Percentiles rank a stretch among this genome's conserved stretches.
Evolutionary conservation across 2,888 invertebrate species (phyloP).

Genomic region (Clunio marinus): DNA sequence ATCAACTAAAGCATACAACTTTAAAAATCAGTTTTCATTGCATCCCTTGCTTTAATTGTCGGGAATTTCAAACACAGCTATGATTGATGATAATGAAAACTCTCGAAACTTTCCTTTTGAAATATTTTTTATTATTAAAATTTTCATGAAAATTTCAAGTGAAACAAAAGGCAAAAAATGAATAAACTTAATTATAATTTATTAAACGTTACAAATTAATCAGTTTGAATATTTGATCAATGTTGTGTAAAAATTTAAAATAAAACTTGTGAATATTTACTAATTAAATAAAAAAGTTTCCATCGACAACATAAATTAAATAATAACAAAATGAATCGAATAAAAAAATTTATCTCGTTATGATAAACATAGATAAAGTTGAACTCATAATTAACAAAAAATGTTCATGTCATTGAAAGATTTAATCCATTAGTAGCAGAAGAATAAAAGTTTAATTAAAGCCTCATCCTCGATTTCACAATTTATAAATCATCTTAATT

Average conservation of each 20-base stretch:
- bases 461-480: background rate
- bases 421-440: too few relatives aligned
- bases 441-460: slow-evolving; percentile 3
- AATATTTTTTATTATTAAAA: background rate
- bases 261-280: background rate
- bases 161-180: too few relatives aligned
- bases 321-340: too few relatives aligned
- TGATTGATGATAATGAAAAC: background rate
- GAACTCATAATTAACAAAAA: too few relatives aligned
- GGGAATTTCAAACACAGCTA: too few relatives aligned
- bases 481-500: background rate
- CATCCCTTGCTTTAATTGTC: background rate
- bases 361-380: too few relatives aligned
- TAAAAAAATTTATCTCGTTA: too few relatives aligned
- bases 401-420: too few relatives aligned
- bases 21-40: too few relatives aligned
- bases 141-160: background rate
- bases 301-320: too few relatives aligned
- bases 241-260: background rate
- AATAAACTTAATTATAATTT: too few relatives aligned
- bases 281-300: background rate
- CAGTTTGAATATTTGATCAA: background rate
- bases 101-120: background rate
- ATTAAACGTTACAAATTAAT: background rate
- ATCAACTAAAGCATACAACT: background rate